Evolutionary conservation across 2,113 vertebrate genomes (phyloP).

Genomic region (Pterocles orientalis): DNA sequence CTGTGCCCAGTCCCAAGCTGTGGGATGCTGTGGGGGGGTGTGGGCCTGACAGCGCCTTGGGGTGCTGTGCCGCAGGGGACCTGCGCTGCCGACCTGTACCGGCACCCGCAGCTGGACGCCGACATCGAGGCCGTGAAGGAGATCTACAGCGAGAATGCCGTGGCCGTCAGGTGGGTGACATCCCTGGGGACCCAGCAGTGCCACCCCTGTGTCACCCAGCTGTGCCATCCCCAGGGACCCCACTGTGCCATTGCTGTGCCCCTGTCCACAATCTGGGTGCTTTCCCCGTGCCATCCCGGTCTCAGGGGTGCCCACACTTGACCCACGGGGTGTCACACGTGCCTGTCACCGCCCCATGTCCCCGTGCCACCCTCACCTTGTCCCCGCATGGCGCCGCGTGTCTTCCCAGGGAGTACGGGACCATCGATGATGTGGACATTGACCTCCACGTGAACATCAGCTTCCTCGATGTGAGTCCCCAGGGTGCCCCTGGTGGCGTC

Average conservation of each 20-base stretch:
- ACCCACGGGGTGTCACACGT: accelerated
- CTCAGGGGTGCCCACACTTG: background rate
- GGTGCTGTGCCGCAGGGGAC: constrained; percentile 81
- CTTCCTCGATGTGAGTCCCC: constrained; percentile 93
- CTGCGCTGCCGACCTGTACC: constrained; percentile 95
- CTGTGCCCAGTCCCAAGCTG: accelerated
- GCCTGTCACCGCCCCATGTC: background rate
- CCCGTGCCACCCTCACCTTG: accelerated
- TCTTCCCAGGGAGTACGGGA: constrained; percentile 91
- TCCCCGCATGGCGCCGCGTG: background rate
- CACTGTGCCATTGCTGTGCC: no score
- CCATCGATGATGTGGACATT: constrained; percentile 97
- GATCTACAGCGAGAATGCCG: constrained; percentile 95
- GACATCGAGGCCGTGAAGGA: constrained; percentile 98
- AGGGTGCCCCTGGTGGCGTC: accelerated
- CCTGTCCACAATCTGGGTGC: accelerated
- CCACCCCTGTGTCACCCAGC: background rate
- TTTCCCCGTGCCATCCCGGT: accelerated
- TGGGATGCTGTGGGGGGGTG: accelerated
- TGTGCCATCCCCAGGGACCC: no score
- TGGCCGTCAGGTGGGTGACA: constrained; percentile 88
- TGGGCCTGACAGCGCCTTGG: accelerated
- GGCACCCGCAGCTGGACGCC: constrained; percentile 95
- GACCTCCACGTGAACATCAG: constrained; percentile 97
- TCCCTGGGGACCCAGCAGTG: background rate